Conservation (phyloP, 1,140 invertebrate species). For the Dinoponera quadriceps region DNA sequence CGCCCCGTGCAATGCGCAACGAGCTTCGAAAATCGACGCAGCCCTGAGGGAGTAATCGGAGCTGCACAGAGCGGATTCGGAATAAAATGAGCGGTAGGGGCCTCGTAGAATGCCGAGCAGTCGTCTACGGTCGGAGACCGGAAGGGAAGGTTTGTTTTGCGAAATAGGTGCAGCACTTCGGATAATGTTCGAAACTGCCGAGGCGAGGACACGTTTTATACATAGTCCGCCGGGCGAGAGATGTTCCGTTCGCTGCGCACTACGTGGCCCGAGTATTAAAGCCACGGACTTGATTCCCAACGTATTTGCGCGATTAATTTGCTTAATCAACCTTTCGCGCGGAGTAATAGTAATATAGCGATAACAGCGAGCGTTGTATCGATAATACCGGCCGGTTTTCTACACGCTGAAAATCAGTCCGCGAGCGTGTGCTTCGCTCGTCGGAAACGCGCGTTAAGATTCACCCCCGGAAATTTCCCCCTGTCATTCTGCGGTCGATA, state of each 20-base stretch:
- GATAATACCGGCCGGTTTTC: not conserved
- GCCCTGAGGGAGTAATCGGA: slow-evolving; percentile 40
- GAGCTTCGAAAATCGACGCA: slow-evolving; percentile 52
- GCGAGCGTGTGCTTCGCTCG: not conserved
- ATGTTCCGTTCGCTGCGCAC: slow-evolving; percentile 16
- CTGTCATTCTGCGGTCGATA: not conserved
- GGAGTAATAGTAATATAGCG: slow-evolving; percentile 13
- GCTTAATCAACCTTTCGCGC: not conserved
- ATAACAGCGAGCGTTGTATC: not conserved
- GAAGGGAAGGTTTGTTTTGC: slow-evolving; percentile 32
- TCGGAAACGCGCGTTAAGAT: not conserved
- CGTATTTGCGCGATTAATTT: slow-evolving; percentile 24
- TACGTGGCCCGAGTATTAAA: slow-evolving; percentile 26
- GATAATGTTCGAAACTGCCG: slow-evolving; percentile 29
- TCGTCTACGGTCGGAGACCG: not conserved
- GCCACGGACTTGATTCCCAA: not conserved
- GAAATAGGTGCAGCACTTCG: slow-evolving; percentile 30
- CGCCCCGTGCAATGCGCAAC: slow-evolving; percentile 47
- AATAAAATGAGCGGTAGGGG: slow-evolving; percentile 38
- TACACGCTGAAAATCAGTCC: not conserved
- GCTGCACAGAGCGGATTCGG: slow-evolving; percentile 24
- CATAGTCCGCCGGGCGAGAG: slow-evolving; percentile 24
- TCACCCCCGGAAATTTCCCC: too few species aligned
- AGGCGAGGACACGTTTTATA: slow-evolving; percentile 50
- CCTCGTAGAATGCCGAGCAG: slow-evolving; percentile 6